These are phyloP conservation scores for Hemicordylus capensis DNA, from an alignment of 2,113 vertebrate genomes.

Conservation along the genomic window DNA sequence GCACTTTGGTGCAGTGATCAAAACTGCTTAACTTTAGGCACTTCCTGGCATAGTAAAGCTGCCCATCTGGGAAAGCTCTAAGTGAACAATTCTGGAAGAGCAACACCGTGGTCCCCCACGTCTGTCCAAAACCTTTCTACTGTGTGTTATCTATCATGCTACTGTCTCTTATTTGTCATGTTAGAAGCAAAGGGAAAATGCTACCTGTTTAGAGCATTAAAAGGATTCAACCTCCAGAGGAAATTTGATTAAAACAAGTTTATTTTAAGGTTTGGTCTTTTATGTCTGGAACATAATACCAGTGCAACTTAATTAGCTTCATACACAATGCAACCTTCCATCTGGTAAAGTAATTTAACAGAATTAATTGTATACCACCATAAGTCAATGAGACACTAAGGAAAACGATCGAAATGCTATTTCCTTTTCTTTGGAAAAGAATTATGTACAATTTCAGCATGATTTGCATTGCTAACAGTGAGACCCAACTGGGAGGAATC, in stretches of 20 bases:
- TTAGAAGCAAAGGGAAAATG: slow-evolving; percentile 17
- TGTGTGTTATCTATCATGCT: background rate
- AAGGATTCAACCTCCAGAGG: slow-evolving; percentile 41
- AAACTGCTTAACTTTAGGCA: too few species aligned
- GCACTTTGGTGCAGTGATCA: too few species aligned
- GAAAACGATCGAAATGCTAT: slow-evolving; percentile 91
- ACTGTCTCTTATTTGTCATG: background rate
- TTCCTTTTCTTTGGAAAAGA: slow-evolving; percentile 91
- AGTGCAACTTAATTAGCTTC: slow-evolving; percentile 84
- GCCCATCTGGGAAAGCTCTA: too few species aligned
- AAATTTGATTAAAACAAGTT: slow-evolving; percentile 64
- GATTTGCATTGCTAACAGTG: slow-evolving; percentile 83
- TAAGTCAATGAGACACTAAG: slow-evolving; percentile 90
- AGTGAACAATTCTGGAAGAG: too few species aligned
- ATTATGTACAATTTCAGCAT: slow-evolving; percentile 89
- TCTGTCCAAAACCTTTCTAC: background rate
- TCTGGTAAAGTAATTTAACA: slow-evolving; percentile 89
- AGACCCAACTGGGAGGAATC: slow-evolving; percentile 86
- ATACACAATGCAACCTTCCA: slow-evolving; percentile 81
- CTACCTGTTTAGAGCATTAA: slow-evolving; percentile 28
- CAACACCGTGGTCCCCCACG: background rate
- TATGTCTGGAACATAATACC: slow-evolving; percentile 72
- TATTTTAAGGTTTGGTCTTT: slow-evolving; percentile 69
- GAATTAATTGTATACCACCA: slow-evolving; percentile 85
- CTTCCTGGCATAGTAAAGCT: too few species aligned